Evolutionary conservation across 2,113 vertebrate genomes (phyloP).

Genomic region (Crotophaga sulcirostris): DNA sequence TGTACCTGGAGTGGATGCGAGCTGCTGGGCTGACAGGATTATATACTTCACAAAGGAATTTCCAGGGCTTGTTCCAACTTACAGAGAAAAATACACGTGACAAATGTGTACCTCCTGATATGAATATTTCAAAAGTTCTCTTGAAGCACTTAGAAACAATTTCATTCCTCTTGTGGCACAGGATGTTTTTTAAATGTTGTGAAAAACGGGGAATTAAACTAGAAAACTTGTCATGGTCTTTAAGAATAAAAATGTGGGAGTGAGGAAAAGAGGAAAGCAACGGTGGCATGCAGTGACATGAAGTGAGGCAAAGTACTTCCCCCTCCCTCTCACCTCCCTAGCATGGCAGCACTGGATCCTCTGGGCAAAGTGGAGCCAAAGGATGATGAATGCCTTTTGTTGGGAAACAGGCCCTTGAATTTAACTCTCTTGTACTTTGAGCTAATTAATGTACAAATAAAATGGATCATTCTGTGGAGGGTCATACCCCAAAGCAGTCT

Average conservation of each 20-base stretch:
- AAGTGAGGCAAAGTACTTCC: background rate
- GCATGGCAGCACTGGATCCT: background rate
- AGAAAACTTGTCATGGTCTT: background rate
- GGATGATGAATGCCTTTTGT: background rate
- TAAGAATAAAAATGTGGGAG: background rate
- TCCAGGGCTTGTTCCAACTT: background rate
- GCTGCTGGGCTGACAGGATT: background rate
- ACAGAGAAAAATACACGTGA: background rate
- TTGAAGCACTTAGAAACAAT: background rate
- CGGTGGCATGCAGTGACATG: background rate
- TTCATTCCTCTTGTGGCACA: background rate
- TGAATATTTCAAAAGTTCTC: background rate
- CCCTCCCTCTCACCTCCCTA: background rate
- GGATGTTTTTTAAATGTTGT: background rate
- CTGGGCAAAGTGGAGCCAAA: background rate
- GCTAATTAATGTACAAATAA: background rate
- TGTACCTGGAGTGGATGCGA: background rate
- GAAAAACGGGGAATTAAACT: background rate
- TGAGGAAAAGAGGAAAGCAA: background rate
- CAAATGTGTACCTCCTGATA: background rate
- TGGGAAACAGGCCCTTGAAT: background rate
- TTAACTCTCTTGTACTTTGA: background rate
- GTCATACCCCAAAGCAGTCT: background rate
- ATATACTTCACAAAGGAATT: background rate
- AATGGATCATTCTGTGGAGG: background rate